Conservation (phyloP, 2,797 vertebrate species). For the Brotula barbata region DNA sequence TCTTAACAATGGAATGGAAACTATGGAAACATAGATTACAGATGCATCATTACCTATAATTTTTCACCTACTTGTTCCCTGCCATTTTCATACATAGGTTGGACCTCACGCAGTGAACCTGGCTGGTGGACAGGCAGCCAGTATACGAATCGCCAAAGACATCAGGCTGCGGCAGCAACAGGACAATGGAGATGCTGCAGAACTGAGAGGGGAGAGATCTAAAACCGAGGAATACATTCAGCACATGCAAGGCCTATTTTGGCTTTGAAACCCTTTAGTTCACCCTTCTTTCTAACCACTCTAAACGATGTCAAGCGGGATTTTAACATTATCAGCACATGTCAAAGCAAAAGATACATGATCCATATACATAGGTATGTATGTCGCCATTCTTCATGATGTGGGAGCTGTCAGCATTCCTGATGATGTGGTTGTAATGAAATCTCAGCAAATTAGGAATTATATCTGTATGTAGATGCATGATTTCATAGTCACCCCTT, state of each 20-base stretch:
- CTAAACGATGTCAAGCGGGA: too few relatives aligned
- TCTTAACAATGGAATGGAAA: too few relatives aligned
- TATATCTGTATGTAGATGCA: too few relatives aligned
- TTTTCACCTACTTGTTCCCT: not conserved
- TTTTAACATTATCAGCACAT: too few relatives aligned
- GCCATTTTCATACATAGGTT: slow-evolving; percentile 59
- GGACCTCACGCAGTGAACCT: slow-evolving; percentile 83
- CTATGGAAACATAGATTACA: not conserved
- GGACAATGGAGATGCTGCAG: not conserved
- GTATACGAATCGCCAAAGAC: slow-evolving; percentile 75
- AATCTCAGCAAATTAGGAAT: not conserved
- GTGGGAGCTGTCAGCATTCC: not conserved
- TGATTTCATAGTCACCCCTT: too few relatives aligned
- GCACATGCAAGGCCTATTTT: slow-evolving; percentile 80
- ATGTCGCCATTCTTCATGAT: too few relatives aligned
- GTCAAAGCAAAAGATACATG: too few relatives aligned
- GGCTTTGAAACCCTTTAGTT: slow-evolving; percentile 71
- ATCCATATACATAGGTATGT: too few relatives aligned
- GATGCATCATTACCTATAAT: too few relatives aligned
- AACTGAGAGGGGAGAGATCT: slow-evolving; percentile 43
- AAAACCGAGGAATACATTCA: slow-evolving; percentile 76
- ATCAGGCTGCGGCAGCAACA: slow-evolving; percentile 49
- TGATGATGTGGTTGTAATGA: slow-evolving; percentile 19
- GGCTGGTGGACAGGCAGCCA: slow-evolving; percentile 81
- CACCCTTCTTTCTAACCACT: too few relatives aligned